phyloP scores from a whole-genome alignment of 1,140 invertebrate genomes.

The Drosophila lini region DNA sequence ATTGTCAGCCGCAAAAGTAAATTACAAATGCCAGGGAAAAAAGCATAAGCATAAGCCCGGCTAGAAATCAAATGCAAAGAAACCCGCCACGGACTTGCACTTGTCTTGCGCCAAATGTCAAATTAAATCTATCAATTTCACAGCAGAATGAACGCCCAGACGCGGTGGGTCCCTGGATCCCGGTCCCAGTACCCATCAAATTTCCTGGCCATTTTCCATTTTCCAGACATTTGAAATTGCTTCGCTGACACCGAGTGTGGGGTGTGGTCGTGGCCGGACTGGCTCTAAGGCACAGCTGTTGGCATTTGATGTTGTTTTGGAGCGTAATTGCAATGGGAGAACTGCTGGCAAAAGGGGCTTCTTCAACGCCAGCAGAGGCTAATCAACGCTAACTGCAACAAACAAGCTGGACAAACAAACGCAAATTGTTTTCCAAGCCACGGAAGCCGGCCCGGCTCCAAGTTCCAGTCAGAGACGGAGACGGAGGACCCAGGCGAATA shows the following conservation, averaged over 20 bases:
- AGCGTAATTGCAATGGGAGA: constrained; percentile 61
- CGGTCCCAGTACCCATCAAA: constrained; percentile 10
- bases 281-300: constrained; percentile 46
- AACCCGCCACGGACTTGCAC: constrained; percentile 10
- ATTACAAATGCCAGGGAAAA: constrained; percentile 51
- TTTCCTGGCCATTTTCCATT: constrained; percentile 17
- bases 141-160: constrained; percentile 71
- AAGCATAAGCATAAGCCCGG: constrained; percentile 22
- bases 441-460: constrained; percentile 19
- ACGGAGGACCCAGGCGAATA: constrained; percentile 54
- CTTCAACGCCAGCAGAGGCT: constrained; percentile 53
- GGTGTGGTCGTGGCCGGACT: constrained; percentile 45
- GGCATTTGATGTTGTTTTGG: constrained; percentile 46
- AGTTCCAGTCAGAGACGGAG: not conserved
- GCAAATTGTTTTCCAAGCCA: constrained; percentile 69
- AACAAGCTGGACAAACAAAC: constrained; percentile 81
- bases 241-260: constrained; percentile 70
- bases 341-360: constrained; percentile 12
- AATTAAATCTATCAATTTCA: constrained; percentile 72
- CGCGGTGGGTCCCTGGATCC: constrained; percentile 56
- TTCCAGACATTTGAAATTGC: constrained; percentile 73
- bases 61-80: constrained; percentile 31
- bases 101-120: constrained; percentile 61
- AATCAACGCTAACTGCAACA: constrained; percentile 82
- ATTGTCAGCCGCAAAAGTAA: constrained; percentile 75